These are phyloP conservation scores for Nyctibius grandis DNA, from an alignment of 2,797 vertebrate genomes.

Conservation along the genomic window DNA sequence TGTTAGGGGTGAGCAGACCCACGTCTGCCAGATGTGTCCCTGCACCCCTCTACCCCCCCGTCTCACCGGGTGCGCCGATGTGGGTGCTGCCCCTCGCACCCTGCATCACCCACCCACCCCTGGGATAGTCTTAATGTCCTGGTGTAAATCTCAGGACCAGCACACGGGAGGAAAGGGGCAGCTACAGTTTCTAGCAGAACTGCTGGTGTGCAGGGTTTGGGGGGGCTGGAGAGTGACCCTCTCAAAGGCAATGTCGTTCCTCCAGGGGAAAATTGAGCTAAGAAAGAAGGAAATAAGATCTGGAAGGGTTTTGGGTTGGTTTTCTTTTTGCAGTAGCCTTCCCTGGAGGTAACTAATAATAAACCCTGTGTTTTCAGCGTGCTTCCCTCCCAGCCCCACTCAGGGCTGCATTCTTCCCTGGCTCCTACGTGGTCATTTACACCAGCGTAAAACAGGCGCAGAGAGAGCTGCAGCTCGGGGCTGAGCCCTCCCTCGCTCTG, in stretches of 20 bases:
- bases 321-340: not conserved
- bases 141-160: not conserved
- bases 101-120: rapidly evolving
- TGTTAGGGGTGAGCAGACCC: not conserved
- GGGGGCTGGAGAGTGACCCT: not conserved
- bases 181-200: not conserved
- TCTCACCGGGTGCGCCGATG: rapidly evolving
- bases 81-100: not conserved
- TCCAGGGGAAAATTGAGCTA: not conserved
- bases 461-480: not conserved
- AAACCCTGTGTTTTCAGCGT: rapidly evolving
- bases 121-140: rapidly evolving
- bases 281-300: not conserved
- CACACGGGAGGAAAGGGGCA: no score
- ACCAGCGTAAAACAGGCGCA: rapidly evolving
- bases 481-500: not conserved
- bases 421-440: rapidly evolving
- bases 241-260: not conserved
- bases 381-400: not conserved
- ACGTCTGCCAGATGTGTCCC: not conserved
- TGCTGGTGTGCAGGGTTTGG: not conserved
- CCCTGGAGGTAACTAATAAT: not conserved
- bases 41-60: rapidly evolving
- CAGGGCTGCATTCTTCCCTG: not conserved
- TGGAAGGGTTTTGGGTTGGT: not conserved